Conservation (phyloP, 2,113 vertebrate genomes). For the Campylorhamphus procurvoides region DNA sequence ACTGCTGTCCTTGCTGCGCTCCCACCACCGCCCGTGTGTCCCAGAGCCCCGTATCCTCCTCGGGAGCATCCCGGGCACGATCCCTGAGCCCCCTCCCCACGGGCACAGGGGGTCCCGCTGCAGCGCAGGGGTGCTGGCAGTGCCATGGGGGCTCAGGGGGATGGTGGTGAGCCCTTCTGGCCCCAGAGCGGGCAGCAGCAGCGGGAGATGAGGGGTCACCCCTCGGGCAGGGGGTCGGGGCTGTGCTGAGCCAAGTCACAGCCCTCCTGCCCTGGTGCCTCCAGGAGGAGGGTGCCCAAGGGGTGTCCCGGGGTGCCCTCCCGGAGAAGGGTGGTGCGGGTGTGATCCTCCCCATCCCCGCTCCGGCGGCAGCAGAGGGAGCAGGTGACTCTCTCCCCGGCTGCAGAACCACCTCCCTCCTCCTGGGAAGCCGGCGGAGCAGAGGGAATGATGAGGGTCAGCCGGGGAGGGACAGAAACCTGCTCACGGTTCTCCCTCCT, state of each 20-base stretch:
- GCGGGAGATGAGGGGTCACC: neutral
- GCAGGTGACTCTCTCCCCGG: neutral
- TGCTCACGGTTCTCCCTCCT: too few species aligned
- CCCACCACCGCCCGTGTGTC: neutral
- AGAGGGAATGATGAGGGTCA: neutral
- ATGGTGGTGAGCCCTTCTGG: neutral
- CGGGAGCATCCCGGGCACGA: neutral
- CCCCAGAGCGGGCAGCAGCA: neutral
- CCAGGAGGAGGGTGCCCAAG: neutral
- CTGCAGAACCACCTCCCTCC: neutral
- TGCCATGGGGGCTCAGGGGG: accelerated
- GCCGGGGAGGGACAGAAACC: neutral
- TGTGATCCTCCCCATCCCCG: accelerated
- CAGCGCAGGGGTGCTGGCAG: neutral
- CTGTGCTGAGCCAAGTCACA: neutral
- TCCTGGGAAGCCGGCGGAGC: neutral
- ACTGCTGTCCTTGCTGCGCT: neutral
- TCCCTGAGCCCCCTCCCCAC: accelerated
- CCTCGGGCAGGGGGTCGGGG: too few species aligned
- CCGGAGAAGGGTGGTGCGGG: neutral
- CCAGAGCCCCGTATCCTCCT: accelerated
- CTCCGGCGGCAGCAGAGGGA: neutral
- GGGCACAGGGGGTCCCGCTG: neutral
- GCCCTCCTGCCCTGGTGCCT: neutral
- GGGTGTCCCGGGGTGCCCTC: neutral